These are phyloP conservation scores for Carassius carassius DNA, from an alignment of 2,113 vertebrate genomes.

Conservation along the genomic window DNA sequence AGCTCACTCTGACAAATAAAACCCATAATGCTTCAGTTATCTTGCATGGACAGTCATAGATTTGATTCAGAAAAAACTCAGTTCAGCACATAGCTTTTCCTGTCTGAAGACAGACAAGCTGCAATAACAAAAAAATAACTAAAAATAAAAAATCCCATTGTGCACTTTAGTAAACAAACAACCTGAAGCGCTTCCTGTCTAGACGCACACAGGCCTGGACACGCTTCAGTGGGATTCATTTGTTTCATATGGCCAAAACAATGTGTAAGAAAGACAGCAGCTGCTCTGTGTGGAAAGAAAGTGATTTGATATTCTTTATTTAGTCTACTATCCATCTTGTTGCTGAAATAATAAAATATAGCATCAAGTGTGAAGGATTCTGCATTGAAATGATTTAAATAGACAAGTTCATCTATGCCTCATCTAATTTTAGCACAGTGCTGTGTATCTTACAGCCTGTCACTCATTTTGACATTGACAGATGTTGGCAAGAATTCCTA, in stretches of 20 bases:
- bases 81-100: not conserved
- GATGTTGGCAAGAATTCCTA: no score
- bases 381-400: not conserved
- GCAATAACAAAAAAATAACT: not conserved
- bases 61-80: not conserved
- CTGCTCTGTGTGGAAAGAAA: not conserved
- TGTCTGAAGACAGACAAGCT: not conserved
- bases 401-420: not conserved
- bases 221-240: no score
- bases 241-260: not conserved
- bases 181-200: not conserved
- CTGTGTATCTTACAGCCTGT: no score
- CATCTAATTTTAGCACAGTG: no score
- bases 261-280: not conserved
- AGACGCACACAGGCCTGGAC: not conserved
- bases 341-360: no score
- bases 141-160: not conserved
- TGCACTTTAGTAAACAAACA: not conserved
- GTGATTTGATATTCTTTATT: not conserved
- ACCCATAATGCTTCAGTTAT: not conserved
- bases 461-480: no score
- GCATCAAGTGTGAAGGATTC: not conserved
- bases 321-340: not conserved
- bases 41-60: not conserved
- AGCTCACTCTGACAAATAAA: not conserved